phyloP scores from a whole-genome alignment of 2,888 invertebrate species.

The Aspidiotus destructor region DNA sequence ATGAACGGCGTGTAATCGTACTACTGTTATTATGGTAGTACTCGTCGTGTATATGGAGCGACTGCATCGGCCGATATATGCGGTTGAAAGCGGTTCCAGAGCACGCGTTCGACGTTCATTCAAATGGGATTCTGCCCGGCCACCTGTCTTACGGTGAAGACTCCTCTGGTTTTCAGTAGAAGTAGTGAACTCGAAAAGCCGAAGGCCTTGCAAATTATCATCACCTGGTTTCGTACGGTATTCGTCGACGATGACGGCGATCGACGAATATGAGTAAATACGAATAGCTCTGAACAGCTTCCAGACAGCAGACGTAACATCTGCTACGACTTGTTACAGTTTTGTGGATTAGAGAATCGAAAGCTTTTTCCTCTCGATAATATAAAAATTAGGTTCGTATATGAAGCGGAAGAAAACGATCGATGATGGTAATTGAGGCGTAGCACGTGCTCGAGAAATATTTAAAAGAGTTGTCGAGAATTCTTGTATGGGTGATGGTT shows the following conservation, averaged over 20 bases:
- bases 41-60: too few species aligned
- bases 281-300: constrained; percentile 5
- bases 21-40: background rate
- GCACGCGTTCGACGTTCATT: constrained; percentile 24
- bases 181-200: constrained; percentile 13
- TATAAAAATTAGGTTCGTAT: too few species aligned
- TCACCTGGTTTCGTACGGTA: constrained; percentile 21
- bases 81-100: constrained; percentile 14
- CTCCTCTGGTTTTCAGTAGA: background rate
- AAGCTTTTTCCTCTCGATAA: too few species aligned
- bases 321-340: constrained; percentile 15
- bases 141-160: constrained; percentile 23
- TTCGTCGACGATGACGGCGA: background rate
- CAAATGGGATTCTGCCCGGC: constrained; percentile 9
- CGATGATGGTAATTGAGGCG: too few species aligned
- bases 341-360: too few species aligned
- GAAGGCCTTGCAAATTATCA: constrained; percentile 30
- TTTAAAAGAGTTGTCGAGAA: too few species aligned
- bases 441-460: too few species aligned
- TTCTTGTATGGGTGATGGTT: too few species aligned
- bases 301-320: constrained; percentile 17
- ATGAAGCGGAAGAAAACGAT: too few species aligned
- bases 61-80: background rate
- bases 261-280: too few species aligned
- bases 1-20: constrained; percentile 5